Evolutionary conservation across 1,140 invertebrate genomes (phyloP), one percentile per base, ranked within the genome.

Genomic region (Pygmarrhopalites habei): DNA sequence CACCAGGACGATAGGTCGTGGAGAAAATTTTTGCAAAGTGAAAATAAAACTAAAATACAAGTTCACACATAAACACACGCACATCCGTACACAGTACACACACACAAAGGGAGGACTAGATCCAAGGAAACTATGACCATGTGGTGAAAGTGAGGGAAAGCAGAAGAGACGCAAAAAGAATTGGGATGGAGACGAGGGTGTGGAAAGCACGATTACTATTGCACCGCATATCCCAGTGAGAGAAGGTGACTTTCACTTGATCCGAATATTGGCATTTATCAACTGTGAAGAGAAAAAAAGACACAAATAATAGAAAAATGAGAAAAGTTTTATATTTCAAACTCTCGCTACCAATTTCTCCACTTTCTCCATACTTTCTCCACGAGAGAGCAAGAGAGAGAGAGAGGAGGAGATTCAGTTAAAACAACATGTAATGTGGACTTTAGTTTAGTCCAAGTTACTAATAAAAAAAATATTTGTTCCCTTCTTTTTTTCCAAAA

Each of bases 241-340:
- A 39, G 15, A 56, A 56, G 25, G 53, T 56, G 29, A 56, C 53
- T 56, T 56, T 56, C 30, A 56, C 53, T 41, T 56, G 53, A 23
- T 56, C 30, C 35, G 53, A 23, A 32, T 28, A 55, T 56, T 39
- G 53, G 39, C 53, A 56, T 39, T 19, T 23, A 39, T 56, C 53
- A 35, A n/a, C 53, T 56, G 53, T 41, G 21, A 56, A 52, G 14
- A 52, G 21, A 25, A 23, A 52, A 52, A 26, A 52, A 52, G 14
- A 52, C 5, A 10, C 19, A 46, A 5, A 46, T 5, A 46, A 19
- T 52, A 15, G 32, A 35, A 35, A 15, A 7, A 35, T 35, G 15
- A 15, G 32, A 35, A 35, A 35, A 35, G 32, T 35, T 7, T 35
- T 35, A 35, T 35, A 35, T 7, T 7, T 35, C 15, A n/a, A 10